Base-by-base conservation (phyloP, 2,113 vertebrate species). In the Mobula hypostoma region DNA sequence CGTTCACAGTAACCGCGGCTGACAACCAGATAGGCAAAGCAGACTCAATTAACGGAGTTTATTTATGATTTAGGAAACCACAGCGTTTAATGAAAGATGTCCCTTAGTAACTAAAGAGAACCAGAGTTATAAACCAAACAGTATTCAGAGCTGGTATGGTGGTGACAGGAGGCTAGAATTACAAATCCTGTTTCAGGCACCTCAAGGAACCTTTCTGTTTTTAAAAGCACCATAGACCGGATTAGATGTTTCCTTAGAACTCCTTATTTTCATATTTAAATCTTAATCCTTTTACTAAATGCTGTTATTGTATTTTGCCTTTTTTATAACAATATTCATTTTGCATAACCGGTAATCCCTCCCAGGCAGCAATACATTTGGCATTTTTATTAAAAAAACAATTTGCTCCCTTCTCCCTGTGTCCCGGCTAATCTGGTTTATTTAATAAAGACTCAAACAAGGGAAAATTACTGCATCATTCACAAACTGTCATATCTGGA, bases 261-360 rank as follows among this genome's bases (percentile, higher is more conserved):
- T 29, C 91, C 72, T 70, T 40, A 93, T 93, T 93, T 93, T 48
- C 91, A 93, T 93, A 93, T 76, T 93, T 93, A 93, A 93, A 48
- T 93, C 90, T 68, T 74, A 93, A 74, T 72, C 90, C 90, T 11
- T 92, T 93, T 76, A 48, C 19, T 74, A 72, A 93, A 93, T 93
- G 68, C 40, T 48, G 68, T 93, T 76, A 93, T 93, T 93, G 91
- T 93, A 15, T 93, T 74, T 93, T 76, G 5, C 3, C 19, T 14
- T 93, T 76, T 76, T 36, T 29, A 76, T 74, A 19, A 74, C 21
- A 74, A 76, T 93, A 76, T 56, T 74, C 72, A 93, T 74, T 93
- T 93, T 93, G 91, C 91, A 93, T 93, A 90, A 90, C 90, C 40
- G 21, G 32, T 74, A 93, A 93, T 72, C 68, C 68, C 40, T 48